phyloP scores from a whole-genome alignment of 2,113 vertebrate species.

The Actenoides hombroni region DNA sequence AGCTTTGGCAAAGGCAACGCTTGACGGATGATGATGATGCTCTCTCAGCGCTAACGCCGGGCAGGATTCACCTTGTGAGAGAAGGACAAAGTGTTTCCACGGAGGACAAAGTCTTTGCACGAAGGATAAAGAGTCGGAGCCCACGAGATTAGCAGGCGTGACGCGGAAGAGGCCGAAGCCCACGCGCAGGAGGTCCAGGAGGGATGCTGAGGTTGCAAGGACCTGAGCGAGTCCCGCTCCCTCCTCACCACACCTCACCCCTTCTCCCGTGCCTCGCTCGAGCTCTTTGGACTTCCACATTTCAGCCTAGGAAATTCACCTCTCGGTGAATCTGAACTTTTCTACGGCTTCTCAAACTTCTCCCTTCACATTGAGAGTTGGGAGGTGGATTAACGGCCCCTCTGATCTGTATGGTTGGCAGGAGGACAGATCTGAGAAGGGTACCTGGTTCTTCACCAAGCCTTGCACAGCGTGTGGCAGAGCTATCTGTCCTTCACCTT shows the following conservation, averaged over 20 bases:
- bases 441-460: background rate
- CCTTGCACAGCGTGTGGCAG: background rate
- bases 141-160: fast-evolving
- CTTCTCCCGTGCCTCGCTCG: background rate
- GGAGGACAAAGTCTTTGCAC: background rate
- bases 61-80: background rate
- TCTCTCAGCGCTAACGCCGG: background rate
- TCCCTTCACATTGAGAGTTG: fast-evolving
- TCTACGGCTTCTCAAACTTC: background rate
- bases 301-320: background rate
- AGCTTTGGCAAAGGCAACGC: background rate
- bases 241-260: background rate
- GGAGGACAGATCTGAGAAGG: background rate
- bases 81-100: too few species aligned
- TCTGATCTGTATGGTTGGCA: background rate
- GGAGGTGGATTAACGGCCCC: background rate
- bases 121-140: background rate
- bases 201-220: background rate
- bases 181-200: background rate
- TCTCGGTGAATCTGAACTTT: background rate
- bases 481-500: background rate
- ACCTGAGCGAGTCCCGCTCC: background rate
- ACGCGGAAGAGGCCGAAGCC: background rate
- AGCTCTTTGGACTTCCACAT: background rate
- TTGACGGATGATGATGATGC: background rate